Evolutionary conservation across 2,888 invertebrate species (phyloP).

Genomic region (Lasioglossum marginatum): DNA sequence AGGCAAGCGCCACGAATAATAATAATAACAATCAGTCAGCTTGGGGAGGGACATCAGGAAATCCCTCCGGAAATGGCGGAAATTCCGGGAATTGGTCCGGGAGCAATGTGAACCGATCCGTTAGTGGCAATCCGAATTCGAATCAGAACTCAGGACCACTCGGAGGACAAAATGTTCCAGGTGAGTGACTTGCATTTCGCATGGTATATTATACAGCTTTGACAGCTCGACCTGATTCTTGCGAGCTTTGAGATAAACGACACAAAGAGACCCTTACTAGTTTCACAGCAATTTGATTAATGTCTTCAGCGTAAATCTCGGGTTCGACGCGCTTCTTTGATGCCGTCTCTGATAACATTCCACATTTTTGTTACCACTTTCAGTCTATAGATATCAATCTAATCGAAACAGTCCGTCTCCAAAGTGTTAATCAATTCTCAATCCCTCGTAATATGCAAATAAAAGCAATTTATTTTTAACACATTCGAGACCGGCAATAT

Average conservation of each 20-base stretch:
- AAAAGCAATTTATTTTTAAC: not conserved
- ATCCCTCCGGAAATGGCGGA: slow-evolving; percentile 77
- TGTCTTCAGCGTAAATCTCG: too few species aligned
- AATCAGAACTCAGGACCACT: slow-evolving; percentile 80
- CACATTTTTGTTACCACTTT: not conserved
- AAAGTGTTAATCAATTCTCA: too few species aligned
- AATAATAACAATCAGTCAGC: slow-evolving; percentile 86
- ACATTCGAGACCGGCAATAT: not conserved
- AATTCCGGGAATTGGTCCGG: slow-evolving; percentile 80
- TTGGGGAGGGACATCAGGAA: slow-evolving; percentile 85
- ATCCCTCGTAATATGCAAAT: too few species aligned
- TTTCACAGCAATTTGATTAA: not conserved
- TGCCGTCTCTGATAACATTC: not conserved
- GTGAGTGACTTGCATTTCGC: slow-evolving; percentile 54
- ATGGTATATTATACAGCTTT: not conserved
- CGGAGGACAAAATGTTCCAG: slow-evolving; percentile 78
- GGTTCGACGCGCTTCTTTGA: too few species aligned
- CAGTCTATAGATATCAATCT: too few species aligned
- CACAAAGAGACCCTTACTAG: too few species aligned
- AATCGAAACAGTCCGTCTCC: too few species aligned
- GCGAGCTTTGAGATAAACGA: too few species aligned
- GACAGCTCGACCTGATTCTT: not conserved
- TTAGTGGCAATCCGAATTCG: slow-evolving; percentile 78
- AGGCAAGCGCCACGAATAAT: slow-evolving; percentile 87
- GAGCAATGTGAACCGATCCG: slow-evolving; percentile 80